Evolutionary conservation across 1,140 invertebrate genomes (phyloP), one percentile per base, ranked within the genome.

Genomic region (Scaptomyza hsui): DNA sequence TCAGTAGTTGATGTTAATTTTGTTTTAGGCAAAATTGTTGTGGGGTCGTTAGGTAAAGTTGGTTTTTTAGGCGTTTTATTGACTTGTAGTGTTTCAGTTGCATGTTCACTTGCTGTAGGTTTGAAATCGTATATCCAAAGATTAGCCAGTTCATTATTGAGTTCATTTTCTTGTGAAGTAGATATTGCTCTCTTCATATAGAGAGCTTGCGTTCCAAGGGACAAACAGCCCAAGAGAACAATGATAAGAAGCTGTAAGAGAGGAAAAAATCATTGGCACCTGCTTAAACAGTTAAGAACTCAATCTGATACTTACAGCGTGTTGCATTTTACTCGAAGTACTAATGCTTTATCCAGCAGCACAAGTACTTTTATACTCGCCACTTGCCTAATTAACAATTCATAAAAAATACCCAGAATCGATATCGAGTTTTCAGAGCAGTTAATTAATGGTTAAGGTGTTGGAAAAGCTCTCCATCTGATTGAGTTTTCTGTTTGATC

Each of bases 381-480:
- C 10, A 9, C n/a, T 26, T 55, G 37, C 37, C 41, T 78, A 15
- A 55, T 69, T 68, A 55, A 62, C 4, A 55, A 78, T 78, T 63
- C 75, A 78, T 78, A 69, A 67, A 78, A 78, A 78, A 62, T 74
- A 78, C 75, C 75, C 75, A 78, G 16, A 42, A 42, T 9, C 42
- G 29, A 9, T 4, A 55, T 15, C 19, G 9, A 55, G 35, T 13
- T 35, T 37, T 3, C 10, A 41, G 13, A 26, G 0, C 26, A 59
- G 47, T 73, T 37, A 53, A 24, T 6, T 42, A 39, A 21, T 55
- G 4, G 48, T 5, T 6, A 7, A 13, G 1, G 53, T 12, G 18
- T 26, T 52, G 42, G 29, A 41, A 53, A 69, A 67, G 37, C 19
- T 39, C 10, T 13, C 18, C 19, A 16, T 1, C 29, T 37, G 26